Conservation (phyloP, 2,888 invertebrate species). For the Gymnocheta viridis region DNA sequence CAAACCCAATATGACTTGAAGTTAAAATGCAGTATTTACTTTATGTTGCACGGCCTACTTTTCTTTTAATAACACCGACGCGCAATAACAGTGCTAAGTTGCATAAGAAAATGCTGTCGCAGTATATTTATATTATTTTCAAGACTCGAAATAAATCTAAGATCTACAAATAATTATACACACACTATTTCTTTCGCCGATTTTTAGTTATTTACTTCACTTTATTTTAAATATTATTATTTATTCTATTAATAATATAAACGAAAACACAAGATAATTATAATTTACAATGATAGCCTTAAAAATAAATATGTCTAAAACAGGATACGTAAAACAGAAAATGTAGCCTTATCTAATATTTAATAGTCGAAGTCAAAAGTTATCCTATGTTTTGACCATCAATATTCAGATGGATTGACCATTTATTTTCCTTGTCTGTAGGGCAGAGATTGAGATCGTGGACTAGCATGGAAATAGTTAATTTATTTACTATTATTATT, state of each 20-base stretch:
- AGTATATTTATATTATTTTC: too few species aligned
- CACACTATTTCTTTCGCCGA: neutral
- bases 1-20: too few species aligned
- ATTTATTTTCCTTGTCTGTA: neutral
- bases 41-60: too few species aligned
- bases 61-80: too few species aligned
- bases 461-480: neutral
- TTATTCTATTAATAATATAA: slow-evolving; percentile 37
- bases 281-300: slow-evolving; percentile 34
- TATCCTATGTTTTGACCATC: neutral
- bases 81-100: too few species aligned
- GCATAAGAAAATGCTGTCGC: too few species aligned
- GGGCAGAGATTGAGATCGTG: neutral
- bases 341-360: neutral
- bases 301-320: slow-evolving; percentile 29
- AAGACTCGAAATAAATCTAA: too few species aligned
- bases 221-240: slow-evolving; percentile 34
- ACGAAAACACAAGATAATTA: slow-evolving; percentile 40
- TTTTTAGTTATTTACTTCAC: slow-evolving; percentile 18
- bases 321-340: neutral
- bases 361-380: neutral
- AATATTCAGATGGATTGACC: neutral
- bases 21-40: too few species aligned
- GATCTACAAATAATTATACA: neutral
- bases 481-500: neutral